A percentile compares a stretch with the other conserved stretches of the same genome.
Evolutionary conservation across 1,140 invertebrate species (phyloP).

Genomic region (Brachionus asplanchnoidis): DNA sequence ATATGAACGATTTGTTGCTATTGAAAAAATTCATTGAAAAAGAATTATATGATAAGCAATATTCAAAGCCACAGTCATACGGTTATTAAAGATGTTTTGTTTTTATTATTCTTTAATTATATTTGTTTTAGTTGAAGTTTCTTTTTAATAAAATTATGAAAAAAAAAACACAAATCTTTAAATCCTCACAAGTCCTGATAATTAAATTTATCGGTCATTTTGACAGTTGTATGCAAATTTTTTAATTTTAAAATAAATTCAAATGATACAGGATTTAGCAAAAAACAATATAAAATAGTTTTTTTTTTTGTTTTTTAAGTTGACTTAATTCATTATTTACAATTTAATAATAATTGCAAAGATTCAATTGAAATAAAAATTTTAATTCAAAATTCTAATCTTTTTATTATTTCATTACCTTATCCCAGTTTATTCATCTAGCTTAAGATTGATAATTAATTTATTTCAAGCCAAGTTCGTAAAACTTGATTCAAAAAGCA

Average conservation of each 20-base stretch:
- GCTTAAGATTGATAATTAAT: slow-evolving; percentile 24
- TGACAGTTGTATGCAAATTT: not conserved
- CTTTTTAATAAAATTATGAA: not conserved
- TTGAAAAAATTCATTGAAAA: slow-evolving; percentile 5
- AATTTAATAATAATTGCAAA: not conserved
- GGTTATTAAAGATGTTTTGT: not conserved
- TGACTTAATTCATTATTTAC: slow-evolving; percentile 24
- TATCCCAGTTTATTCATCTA: not conserved
- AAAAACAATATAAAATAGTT: not conserved
- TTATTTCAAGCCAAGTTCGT: slow-evolving; percentile 8
- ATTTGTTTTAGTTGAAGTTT: not conserved
- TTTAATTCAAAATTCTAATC: not conserved
- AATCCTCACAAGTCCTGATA: not conserved
- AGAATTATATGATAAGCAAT: not conserved
- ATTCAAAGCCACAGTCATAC: not conserved
- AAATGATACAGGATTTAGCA: not conserved
- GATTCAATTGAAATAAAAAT: not conserved
- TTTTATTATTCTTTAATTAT: not conserved
- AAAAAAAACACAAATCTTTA: not conserved
- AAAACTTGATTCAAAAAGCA: not conserved
- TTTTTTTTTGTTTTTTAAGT: not conserved
- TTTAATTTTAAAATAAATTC: not conserved
- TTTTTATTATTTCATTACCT: slow-evolving; percentile 20
- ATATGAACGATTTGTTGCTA: not conserved
- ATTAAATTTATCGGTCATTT: not conserved